Evolutionary conservation across 1,140 invertebrate genomes (phyloP).

Genomic region (Drosophila miranda): DNA sequence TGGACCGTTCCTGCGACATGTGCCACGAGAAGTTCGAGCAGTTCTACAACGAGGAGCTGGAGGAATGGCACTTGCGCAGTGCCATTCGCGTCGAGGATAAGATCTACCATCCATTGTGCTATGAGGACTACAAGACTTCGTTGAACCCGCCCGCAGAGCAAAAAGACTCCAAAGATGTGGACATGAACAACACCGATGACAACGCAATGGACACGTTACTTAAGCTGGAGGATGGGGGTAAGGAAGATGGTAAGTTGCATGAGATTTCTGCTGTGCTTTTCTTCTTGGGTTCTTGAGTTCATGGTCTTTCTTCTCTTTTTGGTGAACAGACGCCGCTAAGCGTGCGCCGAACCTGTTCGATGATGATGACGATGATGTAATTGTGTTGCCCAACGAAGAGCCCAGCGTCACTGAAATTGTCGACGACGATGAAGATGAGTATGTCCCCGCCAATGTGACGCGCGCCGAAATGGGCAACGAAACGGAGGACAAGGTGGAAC

Average conservation of each 20-base stretch:
- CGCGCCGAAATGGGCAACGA: slow-evolving; percentile 48
- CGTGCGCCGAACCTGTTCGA: slow-evolving; percentile 26
- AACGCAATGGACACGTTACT: slow-evolving; percentile 77
- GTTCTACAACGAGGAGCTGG: slow-evolving; percentile 97
- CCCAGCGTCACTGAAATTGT: slow-evolving; percentile 81
- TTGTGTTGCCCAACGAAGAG: slow-evolving; percentile 79
- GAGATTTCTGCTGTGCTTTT: no score
- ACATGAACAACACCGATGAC: slow-evolving; percentile 67
- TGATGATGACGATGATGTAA: slow-evolving; percentile 82
- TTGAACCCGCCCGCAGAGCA: slow-evolving; percentile 57
- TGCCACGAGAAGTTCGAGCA: slow-evolving; percentile 96
- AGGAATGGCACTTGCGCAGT: slow-evolving; percentile 96
- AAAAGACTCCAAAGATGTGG: slow-evolving; percentile 41
- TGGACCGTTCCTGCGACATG: slow-evolving; percentile 89
- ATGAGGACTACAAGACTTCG: slow-evolving; percentile 90
- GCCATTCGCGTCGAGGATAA: slow-evolving; percentile 90
- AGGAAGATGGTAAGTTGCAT: slow-evolving; percentile 44
- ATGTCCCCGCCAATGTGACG: slow-evolving; percentile 64
- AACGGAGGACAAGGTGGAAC: slow-evolving; percentile 37
- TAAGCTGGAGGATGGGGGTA: slow-evolving; percentile 62
- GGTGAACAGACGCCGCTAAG: slow-evolving; percentile 26
- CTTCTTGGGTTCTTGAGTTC: not conserved
- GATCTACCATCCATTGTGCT: slow-evolving; percentile 95
- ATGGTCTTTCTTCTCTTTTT: no score
- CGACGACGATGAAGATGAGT: slow-evolving; percentile 81